Base-by-base conservation (phyloP, 2,888 invertebrate species). In the Subacronicta megacephala region DNA sequence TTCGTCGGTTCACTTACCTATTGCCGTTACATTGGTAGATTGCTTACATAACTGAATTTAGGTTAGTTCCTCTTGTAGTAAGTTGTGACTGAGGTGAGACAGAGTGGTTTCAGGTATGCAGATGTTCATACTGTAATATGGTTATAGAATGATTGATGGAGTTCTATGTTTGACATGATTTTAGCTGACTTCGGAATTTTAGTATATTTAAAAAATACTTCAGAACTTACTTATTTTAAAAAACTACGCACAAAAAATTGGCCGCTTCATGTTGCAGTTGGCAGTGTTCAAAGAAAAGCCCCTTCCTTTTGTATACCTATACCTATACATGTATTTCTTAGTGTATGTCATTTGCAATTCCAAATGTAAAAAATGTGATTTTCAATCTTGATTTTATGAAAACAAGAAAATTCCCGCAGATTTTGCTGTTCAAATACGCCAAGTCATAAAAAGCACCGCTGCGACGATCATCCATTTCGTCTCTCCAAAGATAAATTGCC, bases 1-100 rank as follows among this genome's bases (percentile, higher is more conserved):
- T 87, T 84, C 80, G 72, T 67, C 69, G 81, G 77, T 82, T 84
- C 78, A 76, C 74, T 80, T 75, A 75, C 74, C 68, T 62, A 66
- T 73, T 73, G 51, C 66, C 60, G 73, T 75, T 75, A 79, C 72
- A 72, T 78, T 53, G 62, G 64, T 72, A 72, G 76, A 80, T 80
- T 75, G 74, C 77, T 77, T 81, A 75, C 75, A 74, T 85, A 87
- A 88, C 80, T 81, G 69, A 81, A 82, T 88, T 85, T 75, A 61
- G 63, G 75, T 66, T 70, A 78, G 77, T 65, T 75, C 64, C 59
- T 64, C 53, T 55, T 65, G 42, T 52, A 77, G 70, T 71, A 69
- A 46, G 17, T 62, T 57, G 49, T 55, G 46, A 69, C 60, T 73
- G 56, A 44, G 38, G 55, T 52, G 47, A 53, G 46, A 44, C 54